phyloP scores from a whole-genome alignment of 2,113 vertebrate genomes.

The Epinephelus moara region DNA sequence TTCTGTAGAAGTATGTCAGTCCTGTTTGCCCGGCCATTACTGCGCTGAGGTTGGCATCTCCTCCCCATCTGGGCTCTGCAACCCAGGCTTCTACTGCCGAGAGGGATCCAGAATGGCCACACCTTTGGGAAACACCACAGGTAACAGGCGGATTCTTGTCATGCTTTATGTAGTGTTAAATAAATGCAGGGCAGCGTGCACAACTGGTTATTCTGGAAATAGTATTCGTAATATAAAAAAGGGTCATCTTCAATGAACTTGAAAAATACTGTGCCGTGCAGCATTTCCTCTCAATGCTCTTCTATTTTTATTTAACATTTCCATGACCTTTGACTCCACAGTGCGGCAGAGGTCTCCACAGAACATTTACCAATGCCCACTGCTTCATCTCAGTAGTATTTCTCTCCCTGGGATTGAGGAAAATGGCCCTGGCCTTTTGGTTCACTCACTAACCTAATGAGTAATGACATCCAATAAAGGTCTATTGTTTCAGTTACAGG shows the following conservation, averaged over 20 bases:
- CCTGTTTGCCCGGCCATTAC: constrained; percentile 81
- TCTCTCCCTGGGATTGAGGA: constrained; percentile 24
- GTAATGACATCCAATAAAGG: constrained; percentile 62
- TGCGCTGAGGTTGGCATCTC: constrained; percentile 83
- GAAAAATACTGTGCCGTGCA: constrained; percentile 5
- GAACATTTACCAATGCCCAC: constrained; percentile 32
- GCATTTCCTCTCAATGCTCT: constrained; percentile 5
- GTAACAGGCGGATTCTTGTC: constrained; percentile 43
- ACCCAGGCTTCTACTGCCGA: constrained; percentile 87
- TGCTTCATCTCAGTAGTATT: constrained; percentile 4
- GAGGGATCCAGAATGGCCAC: constrained; percentile 78
- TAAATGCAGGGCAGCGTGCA: constrained; percentile 4
- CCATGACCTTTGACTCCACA: constrained; percentile 32
- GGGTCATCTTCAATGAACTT: constrained; percentile 3
- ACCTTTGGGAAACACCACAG: constrained; percentile 74
- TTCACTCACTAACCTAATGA: constrained; percentile 48
- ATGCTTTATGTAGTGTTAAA: neutral
- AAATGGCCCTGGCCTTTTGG: constrained; percentile 52
- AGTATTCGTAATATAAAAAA: constrained; percentile 5
- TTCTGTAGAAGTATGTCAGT: constrained; percentile 77
- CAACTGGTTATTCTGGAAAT: constrained; percentile 13
- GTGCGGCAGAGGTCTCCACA: constrained; percentile 10
- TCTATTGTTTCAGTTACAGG: constrained; percentile 82
- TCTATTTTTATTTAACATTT: constrained; percentile 39
- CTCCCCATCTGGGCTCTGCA: constrained; percentile 85